phyloP scores from a whole-genome alignment of 1,140 invertebrate species.

The Vollenhovia emeryi region DNA sequence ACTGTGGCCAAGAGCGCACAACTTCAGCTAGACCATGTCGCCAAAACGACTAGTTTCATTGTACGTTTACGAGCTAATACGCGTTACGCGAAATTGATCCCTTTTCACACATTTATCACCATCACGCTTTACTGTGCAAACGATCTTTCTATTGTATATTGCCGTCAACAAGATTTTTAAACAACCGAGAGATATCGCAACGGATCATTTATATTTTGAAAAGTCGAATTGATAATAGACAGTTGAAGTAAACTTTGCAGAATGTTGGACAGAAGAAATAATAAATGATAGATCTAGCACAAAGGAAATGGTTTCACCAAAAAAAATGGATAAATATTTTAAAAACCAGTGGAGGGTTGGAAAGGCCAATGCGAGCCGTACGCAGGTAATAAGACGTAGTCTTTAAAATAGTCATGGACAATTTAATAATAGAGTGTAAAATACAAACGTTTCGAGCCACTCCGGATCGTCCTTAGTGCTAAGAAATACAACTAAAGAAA shows the following conservation, averaged over 20 bases:
- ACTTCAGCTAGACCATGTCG: not conserved
- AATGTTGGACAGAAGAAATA: not conserved
- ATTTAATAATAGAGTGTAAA: too few species aligned
- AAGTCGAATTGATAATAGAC: not conserved
- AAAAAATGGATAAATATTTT: conserved; percentile 11
- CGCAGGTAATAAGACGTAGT: too few species aligned
- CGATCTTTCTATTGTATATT: not conserved
- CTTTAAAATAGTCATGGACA: too few species aligned
- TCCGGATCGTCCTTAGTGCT: too few species aligned
- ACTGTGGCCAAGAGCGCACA: conserved; percentile 11
- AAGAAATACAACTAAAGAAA: too few species aligned
- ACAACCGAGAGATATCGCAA: not conserved
- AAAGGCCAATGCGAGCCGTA: too few species aligned
- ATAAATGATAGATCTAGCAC: not conserved
- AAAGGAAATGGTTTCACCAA: not conserved
- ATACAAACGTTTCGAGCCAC: too few species aligned
- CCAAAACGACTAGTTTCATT: conserved; percentile 23
- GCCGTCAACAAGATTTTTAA: not conserved
- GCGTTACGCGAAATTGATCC: not conserved
- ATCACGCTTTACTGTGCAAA: not conserved
- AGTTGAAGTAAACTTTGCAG: not conserved
- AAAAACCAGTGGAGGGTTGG: too few species aligned
- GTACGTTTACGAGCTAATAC: conserved; percentile 32
- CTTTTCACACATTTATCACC: conserved; percentile 19
- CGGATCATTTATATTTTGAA: not conserved